Conservation (phyloP, 1,140 invertebrate genomes). For the Oryzaephilus surinamensis region DNA sequence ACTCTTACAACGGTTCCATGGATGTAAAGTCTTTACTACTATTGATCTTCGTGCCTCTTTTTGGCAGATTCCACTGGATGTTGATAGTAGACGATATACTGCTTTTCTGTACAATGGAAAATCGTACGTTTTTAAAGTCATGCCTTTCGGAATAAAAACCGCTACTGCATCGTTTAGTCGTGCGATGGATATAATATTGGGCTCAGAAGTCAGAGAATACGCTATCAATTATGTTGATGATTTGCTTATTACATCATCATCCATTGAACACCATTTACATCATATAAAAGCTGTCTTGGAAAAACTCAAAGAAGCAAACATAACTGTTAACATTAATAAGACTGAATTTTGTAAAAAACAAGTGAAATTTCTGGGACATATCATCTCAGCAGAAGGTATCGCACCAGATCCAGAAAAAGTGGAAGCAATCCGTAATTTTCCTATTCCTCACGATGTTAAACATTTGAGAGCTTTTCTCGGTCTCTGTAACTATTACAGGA, state of each 20-base stretch:
- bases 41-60: slow-evolving; percentile 4
- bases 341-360: slow-evolving; percentile 23
- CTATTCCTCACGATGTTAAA: slow-evolving; percentile 24
- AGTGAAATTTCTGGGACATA: slow-evolving; percentile 25
- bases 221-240: slow-evolving; percentile 19
- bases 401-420: slow-evolving; percentile 27
- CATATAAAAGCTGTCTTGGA: slow-evolving; percentile 18
- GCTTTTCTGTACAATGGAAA: slow-evolving; percentile 8
- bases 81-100: slow-evolving; percentile 2
- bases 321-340: slow-evolving; percentile 25
- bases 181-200: slow-evolving; percentile 5
- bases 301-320: slow-evolving; percentile 12
- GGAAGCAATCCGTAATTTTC: slow-evolving; percentile 22
- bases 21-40: neutral
- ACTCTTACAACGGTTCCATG: slow-evolving; percentile 1
- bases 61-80: slow-evolving; percentile 15
- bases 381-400: slow-evolving; percentile 27
- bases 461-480: slow-evolving; percentile 33
- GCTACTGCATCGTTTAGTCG: too few species aligned
- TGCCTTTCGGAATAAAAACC: slow-evolving; percentile 7
- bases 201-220: slow-evolving; percentile 1
- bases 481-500: slow-evolving; percentile 32
- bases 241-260: slow-evolving; percentile 18
- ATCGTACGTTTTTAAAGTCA: slow-evolving; percentile 3
- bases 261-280: slow-evolving; percentile 18